These are phyloP conservation scores for Rhagophthalmus giganteus DNA, from an alignment of 2,888 invertebrate genomes.

Conservation along the genomic window DNA sequence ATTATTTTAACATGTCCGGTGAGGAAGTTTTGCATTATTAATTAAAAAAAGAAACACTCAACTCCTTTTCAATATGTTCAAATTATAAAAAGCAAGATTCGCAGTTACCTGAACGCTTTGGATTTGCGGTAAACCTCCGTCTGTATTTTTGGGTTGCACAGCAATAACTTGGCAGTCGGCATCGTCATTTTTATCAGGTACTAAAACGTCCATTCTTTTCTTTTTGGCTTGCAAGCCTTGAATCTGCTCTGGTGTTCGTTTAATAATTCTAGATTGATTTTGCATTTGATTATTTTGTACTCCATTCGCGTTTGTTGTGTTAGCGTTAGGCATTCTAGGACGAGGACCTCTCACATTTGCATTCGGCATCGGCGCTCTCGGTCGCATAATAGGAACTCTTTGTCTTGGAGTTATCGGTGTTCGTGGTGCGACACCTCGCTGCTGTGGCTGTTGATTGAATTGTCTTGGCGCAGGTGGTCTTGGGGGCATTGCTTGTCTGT, in stretches of 20 bases:
- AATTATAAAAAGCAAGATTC: not conserved
- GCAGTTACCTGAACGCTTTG: slow-evolving; percentile 69
- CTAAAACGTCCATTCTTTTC: slow-evolving; percentile 64
- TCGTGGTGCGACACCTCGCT: slow-evolving; percentile 23
- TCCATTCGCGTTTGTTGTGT: slow-evolving; percentile 3
- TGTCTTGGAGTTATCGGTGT: slow-evolving; percentile 25
- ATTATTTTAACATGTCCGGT: too few relatives aligned
- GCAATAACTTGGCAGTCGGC: slow-evolving; percentile 77
- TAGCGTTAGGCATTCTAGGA: slow-evolving; percentile 29
- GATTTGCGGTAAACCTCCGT: slow-evolving; percentile 67
- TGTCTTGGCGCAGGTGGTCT: slow-evolving; percentile 44
- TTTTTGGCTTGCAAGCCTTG: slow-evolving; percentile 49
- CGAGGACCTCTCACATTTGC: slow-evolving; percentile 34
- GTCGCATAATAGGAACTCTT: slow-evolving; percentile 37
- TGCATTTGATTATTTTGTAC: slow-evolving; percentile 24
- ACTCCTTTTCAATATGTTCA: not conserved
- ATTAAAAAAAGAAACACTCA: too few relatives aligned
- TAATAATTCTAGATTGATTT: slow-evolving; percentile 40
- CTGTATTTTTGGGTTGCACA: slow-evolving; percentile 72
- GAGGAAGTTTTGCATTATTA: too few relatives aligned
- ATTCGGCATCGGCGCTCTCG: slow-evolving; percentile 39
- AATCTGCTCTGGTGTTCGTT: slow-evolving; percentile 51
- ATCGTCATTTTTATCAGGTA: slow-evolving; percentile 72
- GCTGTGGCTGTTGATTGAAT: slow-evolving; percentile 39
- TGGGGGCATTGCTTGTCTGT: slow-evolving; percentile 35